phyloP scores from a whole-genome alignment of 1,140 invertebrate genomes.

The Drosophila bocqueti region DNA sequence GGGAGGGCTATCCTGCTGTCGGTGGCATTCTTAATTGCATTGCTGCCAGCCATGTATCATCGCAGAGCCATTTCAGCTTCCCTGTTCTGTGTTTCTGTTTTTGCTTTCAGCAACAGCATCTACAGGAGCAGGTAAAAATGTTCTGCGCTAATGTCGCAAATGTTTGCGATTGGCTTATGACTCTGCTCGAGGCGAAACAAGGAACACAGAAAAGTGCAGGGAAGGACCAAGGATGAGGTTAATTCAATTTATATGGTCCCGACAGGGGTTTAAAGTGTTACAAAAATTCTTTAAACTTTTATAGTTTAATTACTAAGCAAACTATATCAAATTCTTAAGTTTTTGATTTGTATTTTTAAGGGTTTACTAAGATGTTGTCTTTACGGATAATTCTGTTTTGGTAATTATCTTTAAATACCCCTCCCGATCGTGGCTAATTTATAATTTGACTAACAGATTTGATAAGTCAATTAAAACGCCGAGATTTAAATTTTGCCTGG shows the following conservation, averaged over 20 bases:
- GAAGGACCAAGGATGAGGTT: slow-evolving; percentile 11
- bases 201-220: slow-evolving; percentile 14
- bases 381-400: not conserved
- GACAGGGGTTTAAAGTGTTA: not conserved
- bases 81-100: slow-evolving; percentile 1
- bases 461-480: slow-evolving; percentile 43
- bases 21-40: slow-evolving; percentile 72
- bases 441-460: slow-evolving; percentile 28
- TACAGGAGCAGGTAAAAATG: slow-evolving; percentile 56
- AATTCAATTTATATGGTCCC: slow-evolving; percentile 1
- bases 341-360: not conserved
- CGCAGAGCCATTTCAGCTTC: slow-evolving; percentile 49
- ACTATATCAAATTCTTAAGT: not conserved
- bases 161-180: slow-evolving; percentile 52
- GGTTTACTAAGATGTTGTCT: not conserved
- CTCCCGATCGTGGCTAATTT: not conserved
- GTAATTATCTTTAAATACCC: not conserved
- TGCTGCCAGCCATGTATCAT: slow-evolving; percentile 75
- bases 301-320: not conserved
- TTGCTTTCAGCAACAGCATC: slow-evolving; percentile 1
- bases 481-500: slow-evolving; percentile 37
- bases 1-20: not conserved
- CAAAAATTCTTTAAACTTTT: not conserved
- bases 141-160: slow-evolving; percentile 43
- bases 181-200: slow-evolving; percentile 8